Conservation (phyloP, 2,113 vertebrate genomes). For the Alosa alosa region DNA sequence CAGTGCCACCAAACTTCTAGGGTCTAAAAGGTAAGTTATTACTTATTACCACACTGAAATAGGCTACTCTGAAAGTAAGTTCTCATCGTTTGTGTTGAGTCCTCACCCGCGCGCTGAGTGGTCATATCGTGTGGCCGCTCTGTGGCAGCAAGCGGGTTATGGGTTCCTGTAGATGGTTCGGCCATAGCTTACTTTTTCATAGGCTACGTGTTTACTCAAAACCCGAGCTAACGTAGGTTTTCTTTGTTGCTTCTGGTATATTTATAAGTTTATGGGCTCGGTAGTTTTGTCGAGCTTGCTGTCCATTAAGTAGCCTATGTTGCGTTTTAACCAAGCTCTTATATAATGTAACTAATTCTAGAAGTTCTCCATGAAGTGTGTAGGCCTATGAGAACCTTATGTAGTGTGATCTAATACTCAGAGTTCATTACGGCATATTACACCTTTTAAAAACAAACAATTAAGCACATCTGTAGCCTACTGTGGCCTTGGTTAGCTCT, state of each 20-base stretch:
- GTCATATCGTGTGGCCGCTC: neutral
- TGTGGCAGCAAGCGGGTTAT: neutral
- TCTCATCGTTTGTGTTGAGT: slow-evolving; percentile 1
- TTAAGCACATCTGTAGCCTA: neutral
- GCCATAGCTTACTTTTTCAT: neutral
- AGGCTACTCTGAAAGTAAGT: neutral
- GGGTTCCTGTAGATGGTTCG: neutral
- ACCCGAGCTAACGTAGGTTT: neutral
- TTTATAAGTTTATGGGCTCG: neutral
- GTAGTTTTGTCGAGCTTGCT: neutral
- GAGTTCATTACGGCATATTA: neutral
- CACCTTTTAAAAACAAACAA: neutral
- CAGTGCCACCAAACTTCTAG: slow-evolving; percentile 46
- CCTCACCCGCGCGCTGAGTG: slow-evolving; percentile 5
- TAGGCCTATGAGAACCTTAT: neutral
- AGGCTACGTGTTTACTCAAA: neutral
- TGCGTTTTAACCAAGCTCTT: neutral
- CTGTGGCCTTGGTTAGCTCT: neutral
- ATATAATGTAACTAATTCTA: neutral
- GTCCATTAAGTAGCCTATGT: neutral
- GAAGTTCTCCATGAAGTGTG: neutral
- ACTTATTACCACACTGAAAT: neutral
- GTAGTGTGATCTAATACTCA: neutral
- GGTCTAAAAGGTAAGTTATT: slow-evolving; percentile 30
- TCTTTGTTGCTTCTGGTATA: neutral